phyloP scores from a whole-genome alignment of 2,113 vertebrate genomes.

The Chlorodrepanis virens region DNA sequence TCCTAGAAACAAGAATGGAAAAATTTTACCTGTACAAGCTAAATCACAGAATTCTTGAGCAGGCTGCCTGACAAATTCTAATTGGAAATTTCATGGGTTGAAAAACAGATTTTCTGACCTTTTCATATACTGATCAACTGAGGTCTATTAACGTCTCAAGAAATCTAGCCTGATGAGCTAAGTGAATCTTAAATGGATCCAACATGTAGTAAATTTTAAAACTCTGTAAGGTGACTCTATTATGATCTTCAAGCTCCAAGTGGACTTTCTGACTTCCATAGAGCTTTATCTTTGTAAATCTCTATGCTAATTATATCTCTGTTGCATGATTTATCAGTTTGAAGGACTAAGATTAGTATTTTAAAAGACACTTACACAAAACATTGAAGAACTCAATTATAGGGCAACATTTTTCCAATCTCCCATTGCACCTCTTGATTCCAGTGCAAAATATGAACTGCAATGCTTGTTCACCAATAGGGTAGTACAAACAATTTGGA shows the following conservation, averaged over 20 bases:
- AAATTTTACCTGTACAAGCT: background rate
- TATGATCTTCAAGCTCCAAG: background rate
- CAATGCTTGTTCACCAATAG: background rate
- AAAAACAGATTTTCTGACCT: background rate
- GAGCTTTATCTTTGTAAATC: background rate
- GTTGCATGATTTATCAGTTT: background rate
- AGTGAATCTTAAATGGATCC: background rate
- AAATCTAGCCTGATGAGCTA: background rate
- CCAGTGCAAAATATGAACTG: background rate
- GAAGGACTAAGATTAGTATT: background rate
- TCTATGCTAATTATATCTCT: background rate
- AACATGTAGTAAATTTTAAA: background rate
- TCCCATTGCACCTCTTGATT: background rate
- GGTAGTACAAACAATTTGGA: background rate
- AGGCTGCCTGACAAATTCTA: background rate
- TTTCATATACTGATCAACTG: fast-evolving
- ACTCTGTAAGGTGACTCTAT: background rate
- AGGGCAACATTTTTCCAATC: background rate
- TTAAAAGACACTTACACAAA: background rate
- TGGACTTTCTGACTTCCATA: background rate
- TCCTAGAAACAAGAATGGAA: background rate
- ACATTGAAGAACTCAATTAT: background rate
- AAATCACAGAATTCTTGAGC: background rate
- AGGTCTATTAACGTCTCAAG: background rate
- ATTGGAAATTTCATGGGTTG: background rate